phyloP scores from a whole-genome alignment of 2,888 invertebrate species.

The Plemyria rubiginata region DNA sequence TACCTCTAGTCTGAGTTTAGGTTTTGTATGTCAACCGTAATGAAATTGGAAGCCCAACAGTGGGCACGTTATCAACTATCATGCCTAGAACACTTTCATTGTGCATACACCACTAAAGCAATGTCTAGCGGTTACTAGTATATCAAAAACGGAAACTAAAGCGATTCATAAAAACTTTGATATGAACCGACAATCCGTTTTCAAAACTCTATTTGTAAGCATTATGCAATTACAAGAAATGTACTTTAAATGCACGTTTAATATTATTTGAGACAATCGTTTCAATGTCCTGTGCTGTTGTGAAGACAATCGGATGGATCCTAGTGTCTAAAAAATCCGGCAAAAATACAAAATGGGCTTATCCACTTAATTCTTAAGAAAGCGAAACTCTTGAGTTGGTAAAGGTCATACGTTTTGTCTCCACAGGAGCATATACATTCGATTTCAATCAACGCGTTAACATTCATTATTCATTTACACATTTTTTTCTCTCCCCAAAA shows the following conservation, averaged over 20 bases:
- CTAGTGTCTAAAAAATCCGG: neutral
- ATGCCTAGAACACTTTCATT: neutral
- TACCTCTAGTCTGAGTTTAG: no score
- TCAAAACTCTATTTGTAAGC: slow-evolving; percentile 10
- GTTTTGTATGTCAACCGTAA: no score
- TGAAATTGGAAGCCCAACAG: neutral
- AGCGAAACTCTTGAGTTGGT: neutral
- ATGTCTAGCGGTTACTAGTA: slow-evolving; percentile 6
- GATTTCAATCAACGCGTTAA: slow-evolving; percentile 20
- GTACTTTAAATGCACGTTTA: slow-evolving; percentile 4
- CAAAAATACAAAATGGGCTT: neutral
- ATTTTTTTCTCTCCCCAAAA: neutral
- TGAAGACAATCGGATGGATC: neutral
- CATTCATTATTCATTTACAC: slow-evolving; percentile 5
- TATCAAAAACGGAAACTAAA: slow-evolving; percentile 16
- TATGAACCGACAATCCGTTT: slow-evolving; percentile 16
- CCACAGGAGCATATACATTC: neutral
- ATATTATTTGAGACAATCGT: slow-evolving; percentile 17
- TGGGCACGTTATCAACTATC: neutral
- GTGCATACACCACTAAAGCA: neutral
- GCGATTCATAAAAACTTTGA: slow-evolving; percentile 14
- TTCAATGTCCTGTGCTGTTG: neutral
- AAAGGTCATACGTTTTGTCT: neutral
- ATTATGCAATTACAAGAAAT: slow-evolving; percentile 5
- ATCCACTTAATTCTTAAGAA: neutral